Evolutionary conservation across 2,113 vertebrate species (phyloP).

Genomic region (Cervus canadensis): DNA sequence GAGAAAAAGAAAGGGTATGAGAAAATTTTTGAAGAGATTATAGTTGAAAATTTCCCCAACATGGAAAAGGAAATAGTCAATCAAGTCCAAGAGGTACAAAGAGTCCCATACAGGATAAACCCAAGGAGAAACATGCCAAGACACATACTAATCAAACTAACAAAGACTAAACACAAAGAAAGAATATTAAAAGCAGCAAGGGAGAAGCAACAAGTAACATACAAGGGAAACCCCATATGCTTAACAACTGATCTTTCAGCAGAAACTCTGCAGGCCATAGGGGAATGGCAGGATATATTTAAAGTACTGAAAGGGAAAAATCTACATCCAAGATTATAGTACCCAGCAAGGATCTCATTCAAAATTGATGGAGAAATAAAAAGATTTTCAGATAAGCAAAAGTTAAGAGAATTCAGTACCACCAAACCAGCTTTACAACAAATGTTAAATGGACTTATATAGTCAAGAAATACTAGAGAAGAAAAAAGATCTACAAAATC

Average conservation of each 20-base stretch:
- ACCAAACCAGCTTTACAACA: not conserved
- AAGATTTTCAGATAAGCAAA: not conserved
- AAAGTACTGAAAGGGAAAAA: not conserved
- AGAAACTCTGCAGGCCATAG: not conserved
- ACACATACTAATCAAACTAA: not conserved
- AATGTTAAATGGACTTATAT: not conserved
- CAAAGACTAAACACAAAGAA: not conserved
- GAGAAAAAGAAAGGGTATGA: not conserved
- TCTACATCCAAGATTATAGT: not conserved
- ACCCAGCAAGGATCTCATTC: not conserved
- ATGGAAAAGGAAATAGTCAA: not conserved
- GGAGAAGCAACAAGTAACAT: not conserved
- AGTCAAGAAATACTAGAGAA: not conserved
- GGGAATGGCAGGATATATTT: not conserved
- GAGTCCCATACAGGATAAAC: not conserved
- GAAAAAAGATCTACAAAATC: not conserved
- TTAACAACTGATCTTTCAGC: not conserved
- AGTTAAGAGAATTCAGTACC: not conserved
- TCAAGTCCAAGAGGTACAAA: not conserved
- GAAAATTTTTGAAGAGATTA: not conserved
- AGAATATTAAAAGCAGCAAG: not conserved
- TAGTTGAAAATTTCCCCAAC: not conserved
- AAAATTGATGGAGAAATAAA: not conserved
- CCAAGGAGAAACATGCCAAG: not conserved
- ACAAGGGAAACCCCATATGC: not conserved